phyloP scores from a whole-genome alignment of 1,140 invertebrate genomes.

The Lepidurus apus region DNA sequence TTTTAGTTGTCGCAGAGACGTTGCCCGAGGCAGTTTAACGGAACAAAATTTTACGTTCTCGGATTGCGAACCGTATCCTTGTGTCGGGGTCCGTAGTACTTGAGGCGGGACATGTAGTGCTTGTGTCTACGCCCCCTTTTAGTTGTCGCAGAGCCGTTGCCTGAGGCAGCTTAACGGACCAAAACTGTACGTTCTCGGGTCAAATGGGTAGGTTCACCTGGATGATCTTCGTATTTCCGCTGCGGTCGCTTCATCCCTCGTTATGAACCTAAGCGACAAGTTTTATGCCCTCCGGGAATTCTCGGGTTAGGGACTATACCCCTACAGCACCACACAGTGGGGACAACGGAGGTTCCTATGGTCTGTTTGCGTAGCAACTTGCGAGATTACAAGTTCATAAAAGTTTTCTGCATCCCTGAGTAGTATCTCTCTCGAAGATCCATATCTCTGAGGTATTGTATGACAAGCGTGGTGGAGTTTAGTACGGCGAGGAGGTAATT shows the following conservation, averaged over 20 bases:
- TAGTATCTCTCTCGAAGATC: background rate
- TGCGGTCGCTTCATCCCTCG: background rate
- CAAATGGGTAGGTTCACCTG: background rate
- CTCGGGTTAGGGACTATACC: background rate
- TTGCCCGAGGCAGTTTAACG: background rate
- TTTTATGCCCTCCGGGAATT: background rate
- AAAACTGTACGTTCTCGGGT: background rate
- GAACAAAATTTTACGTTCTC: background rate
- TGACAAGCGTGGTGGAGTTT: background rate
- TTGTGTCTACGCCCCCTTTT: no score
- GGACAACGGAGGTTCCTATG: background rate
- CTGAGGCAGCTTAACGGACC: background rate
- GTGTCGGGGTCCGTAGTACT: no score
- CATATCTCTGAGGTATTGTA: background rate
- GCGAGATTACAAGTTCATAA: background rate
- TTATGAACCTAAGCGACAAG: background rate
- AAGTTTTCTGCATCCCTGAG: background rate
- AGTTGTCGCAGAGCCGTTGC: no score
- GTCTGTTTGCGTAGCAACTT: background rate
- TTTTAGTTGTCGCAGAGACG: no score
- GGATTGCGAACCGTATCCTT: no score
- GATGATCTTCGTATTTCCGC: background rate
- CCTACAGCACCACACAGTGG: background rate
- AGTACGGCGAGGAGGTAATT: background rate
- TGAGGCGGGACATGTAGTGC: no score